Conservation (phyloP, 2,888 invertebrate species). For the Lacanobia wlatinum region DNA sequence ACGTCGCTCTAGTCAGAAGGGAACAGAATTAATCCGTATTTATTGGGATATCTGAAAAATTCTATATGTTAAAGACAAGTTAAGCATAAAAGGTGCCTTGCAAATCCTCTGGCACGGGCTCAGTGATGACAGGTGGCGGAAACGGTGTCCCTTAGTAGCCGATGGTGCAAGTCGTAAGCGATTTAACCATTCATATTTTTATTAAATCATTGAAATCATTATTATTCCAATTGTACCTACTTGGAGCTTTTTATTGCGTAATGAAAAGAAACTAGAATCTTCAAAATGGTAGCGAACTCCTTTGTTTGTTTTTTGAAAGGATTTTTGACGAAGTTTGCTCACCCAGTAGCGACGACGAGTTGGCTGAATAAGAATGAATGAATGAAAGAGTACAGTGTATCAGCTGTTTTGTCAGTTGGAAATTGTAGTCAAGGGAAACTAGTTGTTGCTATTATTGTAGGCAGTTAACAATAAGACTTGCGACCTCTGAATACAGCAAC, state of each 20-base stretch:
- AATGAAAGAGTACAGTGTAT: constrained; percentile 9
- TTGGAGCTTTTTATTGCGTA: neutral
- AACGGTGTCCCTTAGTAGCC: constrained; percentile 54
- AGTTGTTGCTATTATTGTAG: constrained; percentile 20
- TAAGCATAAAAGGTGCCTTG: constrained; percentile 76
- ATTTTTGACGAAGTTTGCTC: neutral
- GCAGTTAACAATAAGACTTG: constrained; percentile 1
- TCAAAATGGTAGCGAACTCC: constrained; percentile 11
- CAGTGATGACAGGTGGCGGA: constrained; percentile 70
- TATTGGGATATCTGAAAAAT: constrained; percentile 62
- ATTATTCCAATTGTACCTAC: constrained; percentile 2
- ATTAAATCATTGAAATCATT: neutral
- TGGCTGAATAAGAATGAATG: neutral
- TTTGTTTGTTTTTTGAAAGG: constrained; percentile 23
- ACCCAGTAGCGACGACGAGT: constrained; percentile 2
- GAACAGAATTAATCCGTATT: constrained; percentile 47
- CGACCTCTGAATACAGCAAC: constrained; percentile 5
- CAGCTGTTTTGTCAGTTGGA: constrained; percentile 18
- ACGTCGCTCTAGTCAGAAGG: constrained; percentile 14
- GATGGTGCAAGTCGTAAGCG: constrained; percentile 59
- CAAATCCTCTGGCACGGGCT: constrained; percentile 68
- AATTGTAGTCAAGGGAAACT: constrained; percentile 22
- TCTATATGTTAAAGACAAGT: constrained; percentile 80
- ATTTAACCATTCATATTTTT: constrained; percentile 9
- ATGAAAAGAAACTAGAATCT: constrained; percentile 27